Evolutionary conservation across 35 echinoderm and acorn worm genomes (phyloP), one percentile per base, ranked within the genome.

Genomic region (Ptychodera flava): DNA sequence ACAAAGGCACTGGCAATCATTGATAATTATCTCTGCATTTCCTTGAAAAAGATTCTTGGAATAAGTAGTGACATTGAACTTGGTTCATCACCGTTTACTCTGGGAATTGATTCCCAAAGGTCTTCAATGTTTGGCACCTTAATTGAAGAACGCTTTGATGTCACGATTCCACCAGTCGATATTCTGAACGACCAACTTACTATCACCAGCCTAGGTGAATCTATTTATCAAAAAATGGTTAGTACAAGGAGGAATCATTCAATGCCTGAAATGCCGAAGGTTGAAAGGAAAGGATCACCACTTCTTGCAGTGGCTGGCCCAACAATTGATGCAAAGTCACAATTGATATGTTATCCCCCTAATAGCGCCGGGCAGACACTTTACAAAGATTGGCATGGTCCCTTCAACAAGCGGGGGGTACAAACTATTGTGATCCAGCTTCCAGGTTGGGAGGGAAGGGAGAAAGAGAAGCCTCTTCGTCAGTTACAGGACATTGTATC

Each of bases 41-140:
- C 88, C 75, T 27, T 91, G 28, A 90, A 87, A 16, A 83, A 97
- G 79, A 83, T 92, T 35, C 92, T 97, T 78, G 95, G 95, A 1
- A 90, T 97, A 15, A 94, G 81, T 87, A 89, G 53, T 81, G 92
- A 90, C 53, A 78, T 97, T 28, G 86, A 79, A 77, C 76, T 88
- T 78, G 92, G 94, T 81, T 53, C 95, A 33, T 90, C 95, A 36
- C 89, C 90, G 36, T 80, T 94, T 36, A 84, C 92, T 6, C 82
- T 97, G 36, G 95, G 95, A 52, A 53, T 97, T 16, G 95, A 97
- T 78, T 97, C 95, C 14, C 95, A 97, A 35, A 97, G 93, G 92
- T 94, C 95, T 35, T 94, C 95, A 0, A 92, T 93, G 38, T 81
- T 97, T 0, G 94, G 95, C 86, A 79, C 77, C 32, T 76, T 94